Evolutionary conservation across 2,113 vertebrate species (phyloP).

Genomic region (Chamaea fasciata): DNA sequence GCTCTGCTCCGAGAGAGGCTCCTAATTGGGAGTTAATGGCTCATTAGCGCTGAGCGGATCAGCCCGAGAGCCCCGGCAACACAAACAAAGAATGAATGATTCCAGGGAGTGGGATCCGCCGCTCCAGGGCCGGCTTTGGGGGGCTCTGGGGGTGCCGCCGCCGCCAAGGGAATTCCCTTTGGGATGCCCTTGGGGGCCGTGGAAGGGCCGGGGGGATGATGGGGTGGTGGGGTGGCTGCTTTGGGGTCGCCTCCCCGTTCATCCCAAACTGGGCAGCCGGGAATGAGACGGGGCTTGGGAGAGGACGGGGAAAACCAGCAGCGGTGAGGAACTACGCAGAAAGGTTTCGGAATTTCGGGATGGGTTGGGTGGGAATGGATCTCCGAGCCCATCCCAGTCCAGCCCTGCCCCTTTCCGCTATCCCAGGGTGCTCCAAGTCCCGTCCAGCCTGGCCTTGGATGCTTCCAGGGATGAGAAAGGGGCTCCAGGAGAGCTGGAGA

Average conservation of each 20-base stretch:
- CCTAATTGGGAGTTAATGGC: conserved; percentile 50
- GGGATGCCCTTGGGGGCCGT: rapidly evolving
- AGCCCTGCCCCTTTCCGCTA: rapidly evolving
- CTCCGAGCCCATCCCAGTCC: not conserved
- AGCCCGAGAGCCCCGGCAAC: not conserved
- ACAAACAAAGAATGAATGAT: conserved; percentile 12
- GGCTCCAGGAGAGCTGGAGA: not conserved
- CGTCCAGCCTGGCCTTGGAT: not conserved
- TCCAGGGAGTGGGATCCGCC: not conserved
- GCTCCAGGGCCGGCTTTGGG: not conserved
- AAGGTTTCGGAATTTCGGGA: not conserved
- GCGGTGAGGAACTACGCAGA: rapidly evolving
- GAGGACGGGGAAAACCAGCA: not conserved
- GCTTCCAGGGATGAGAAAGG: not conserved
- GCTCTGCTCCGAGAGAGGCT: not conserved
- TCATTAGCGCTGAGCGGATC: conserved; percentile 27
- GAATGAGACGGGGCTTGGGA: rapidly evolving
- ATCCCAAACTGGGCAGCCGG: not conserved
- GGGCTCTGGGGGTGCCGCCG: rapidly evolving
- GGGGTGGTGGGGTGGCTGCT: not conserved
- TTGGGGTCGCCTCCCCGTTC: not conserved
- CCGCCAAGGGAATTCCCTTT: rapidly evolving
- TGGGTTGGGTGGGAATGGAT: not conserved
- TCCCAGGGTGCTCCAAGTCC: not conserved
- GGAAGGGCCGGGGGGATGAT: not conserved